Conservation (phyloP, 2,888 invertebrate species). For the Plemyria rubiginata region DNA sequence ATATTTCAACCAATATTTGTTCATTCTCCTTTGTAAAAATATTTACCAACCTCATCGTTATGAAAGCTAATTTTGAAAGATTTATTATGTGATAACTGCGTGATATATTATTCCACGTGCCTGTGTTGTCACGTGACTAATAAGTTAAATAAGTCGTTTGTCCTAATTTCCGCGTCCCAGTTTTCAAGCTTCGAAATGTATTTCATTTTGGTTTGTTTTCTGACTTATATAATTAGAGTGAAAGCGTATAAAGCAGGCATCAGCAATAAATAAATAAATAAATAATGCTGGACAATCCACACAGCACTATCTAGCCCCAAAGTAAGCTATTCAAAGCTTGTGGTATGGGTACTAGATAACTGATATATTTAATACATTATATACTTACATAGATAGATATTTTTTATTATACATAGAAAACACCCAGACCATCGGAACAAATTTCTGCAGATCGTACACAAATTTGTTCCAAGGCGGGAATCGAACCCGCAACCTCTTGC, state of each 20-base stretch:
- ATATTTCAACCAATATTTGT: neutral
- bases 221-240: neutral
- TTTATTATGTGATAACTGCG: conserved; percentile 26
- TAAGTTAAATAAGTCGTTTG: conserved; percentile 28
- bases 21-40: neutral
- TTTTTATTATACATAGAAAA: too few relatives aligned
- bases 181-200: conserved; percentile 29
- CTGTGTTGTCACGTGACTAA: conserved; percentile 23
- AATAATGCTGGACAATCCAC: too few relatives aligned
- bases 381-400: too few relatives aligned
- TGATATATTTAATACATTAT: too few relatives aligned
- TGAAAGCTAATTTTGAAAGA: conserved; percentile 15
- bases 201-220: conserved; percentile 19
- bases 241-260: neutral
- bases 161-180: conserved; percentile 43
- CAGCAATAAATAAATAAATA: too few relatives aligned
- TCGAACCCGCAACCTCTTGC: too few relatives aligned
- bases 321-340: too few relatives aligned
- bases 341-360: too few relatives aligned
- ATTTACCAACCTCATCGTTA: neutral
- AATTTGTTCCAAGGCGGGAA: too few relatives aligned
- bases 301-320: too few relatives aligned
- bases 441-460: too few relatives aligned
- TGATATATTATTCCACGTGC: conserved; percentile 33
- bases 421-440: too few relatives aligned